Base-by-base conservation (phyloP, 92 coral and sea anemone species). In the Chrysogorgia sp. region DNA sequence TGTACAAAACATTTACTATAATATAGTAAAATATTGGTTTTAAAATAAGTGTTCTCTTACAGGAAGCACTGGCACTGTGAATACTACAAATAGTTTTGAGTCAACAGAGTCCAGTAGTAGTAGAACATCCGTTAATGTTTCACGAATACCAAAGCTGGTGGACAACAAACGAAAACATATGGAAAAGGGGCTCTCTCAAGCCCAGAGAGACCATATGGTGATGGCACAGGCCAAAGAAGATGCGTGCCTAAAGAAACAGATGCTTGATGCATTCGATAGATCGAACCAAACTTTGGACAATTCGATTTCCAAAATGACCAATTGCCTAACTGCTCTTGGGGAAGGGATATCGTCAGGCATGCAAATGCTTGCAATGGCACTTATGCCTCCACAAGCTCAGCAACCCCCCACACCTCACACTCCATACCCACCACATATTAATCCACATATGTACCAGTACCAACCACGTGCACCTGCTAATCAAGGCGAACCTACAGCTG, bases 301-400 rank as follows among this genome's bases (percentile, higher is more conserved):
- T 24, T 80, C 56, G 3, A 67, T 67, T 12, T 33, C 35, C 31
- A 64, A 48, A 56, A 68, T 80, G 84, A 67, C 84, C 2, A 52
- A 35, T 34, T 80, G 84, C 77, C 67, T 80, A 40, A 67, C 84
- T 20, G 66, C 84, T 35, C 67, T 80, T 20, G 84, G 68, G 13
- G 84, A 80, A 34, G 84, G 84, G 10, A 80, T 80, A n/a, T 67
- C 84, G 33, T 34, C 84, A 19, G 77, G 77, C 24, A 80, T 80
- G 84, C 30, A 26, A 34, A 67, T 80, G 76, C 67, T 80, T 35
- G 84, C 84, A 31, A 66, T 48, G 57, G 83, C 83, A 32, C 45
- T 40, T n/a, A 32, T 31, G 24, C 74, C 48, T 20, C 57, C 35
- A 59, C 72, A 58, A 35, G 24, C 58, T 22, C 57, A 37, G 40